These are phyloP conservation scores for Triplophysa tibetana DNA, from an alignment of 2,113 vertebrate genomes.

Conservation along the genomic window DNA sequence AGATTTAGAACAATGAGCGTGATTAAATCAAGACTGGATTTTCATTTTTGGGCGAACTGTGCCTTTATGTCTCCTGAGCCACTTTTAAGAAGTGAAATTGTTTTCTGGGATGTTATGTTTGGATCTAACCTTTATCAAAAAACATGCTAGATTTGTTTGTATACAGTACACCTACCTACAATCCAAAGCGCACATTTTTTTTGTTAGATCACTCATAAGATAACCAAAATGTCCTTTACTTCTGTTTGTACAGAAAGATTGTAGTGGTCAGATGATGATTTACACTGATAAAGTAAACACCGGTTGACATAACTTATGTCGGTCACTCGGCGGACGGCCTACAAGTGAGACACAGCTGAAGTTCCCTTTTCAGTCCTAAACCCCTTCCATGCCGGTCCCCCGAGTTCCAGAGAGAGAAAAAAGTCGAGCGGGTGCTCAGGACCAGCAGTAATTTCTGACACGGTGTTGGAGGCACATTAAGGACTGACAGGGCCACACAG, in stretches of 20 bases:
- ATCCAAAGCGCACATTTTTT: too few species aligned
- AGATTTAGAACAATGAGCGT: too few species aligned
- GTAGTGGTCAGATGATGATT: neutral
- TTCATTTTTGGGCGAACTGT: too few species aligned
- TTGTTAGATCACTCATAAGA: too few species aligned
- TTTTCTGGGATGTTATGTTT: neutral
- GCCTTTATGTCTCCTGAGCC: neutral
- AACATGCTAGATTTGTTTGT: neutral
- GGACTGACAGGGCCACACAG: conserved; percentile 61
- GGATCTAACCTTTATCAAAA: neutral
- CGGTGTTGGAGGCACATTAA: conserved; percentile 60
- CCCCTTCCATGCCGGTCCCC: neutral
- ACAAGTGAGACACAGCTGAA: neutral
- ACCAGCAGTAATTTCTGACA: conserved; percentile 59
- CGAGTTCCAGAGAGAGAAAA: neutral
- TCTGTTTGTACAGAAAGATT: too few species aligned
- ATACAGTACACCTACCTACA: too few species aligned
- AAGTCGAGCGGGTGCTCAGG: conserved; percentile 40
- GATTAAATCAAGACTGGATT: too few species aligned
- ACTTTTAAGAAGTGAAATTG: neutral
- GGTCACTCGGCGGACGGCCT: neutral
- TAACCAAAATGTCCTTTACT: too few species aligned
- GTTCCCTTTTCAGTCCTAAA: neutral
- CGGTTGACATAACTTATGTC: neutral
- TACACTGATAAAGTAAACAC: neutral